Evolutionary conservation across 2,113 vertebrate genomes (phyloP), one percentile per base, ranked within the genome.

Genomic region (Pteronura brasiliensis): DNA sequence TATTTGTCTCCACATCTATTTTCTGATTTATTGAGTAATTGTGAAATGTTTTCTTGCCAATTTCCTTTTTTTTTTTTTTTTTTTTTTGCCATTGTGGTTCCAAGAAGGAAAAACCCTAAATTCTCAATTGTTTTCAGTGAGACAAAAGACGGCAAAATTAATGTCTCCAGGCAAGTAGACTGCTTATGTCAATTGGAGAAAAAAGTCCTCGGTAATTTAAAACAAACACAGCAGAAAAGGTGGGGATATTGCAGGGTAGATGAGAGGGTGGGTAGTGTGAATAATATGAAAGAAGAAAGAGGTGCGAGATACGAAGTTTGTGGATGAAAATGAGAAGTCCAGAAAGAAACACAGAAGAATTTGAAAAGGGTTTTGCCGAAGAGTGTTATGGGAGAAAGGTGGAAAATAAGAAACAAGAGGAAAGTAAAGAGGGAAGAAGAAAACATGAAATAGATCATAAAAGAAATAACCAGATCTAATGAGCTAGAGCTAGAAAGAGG

Each of bases 91-190:
- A 57, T 76, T 44, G 31, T 80, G 84, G 20, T 52, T 85, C 21
- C 31, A 47, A 80, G 86, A 92, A 92, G 84, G 59, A 84, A 96
- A 88, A 84, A 55, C 61, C 15, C 47, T 92, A 61, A 92, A 83
- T 88, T 88, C 49, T 49, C 34, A n/a, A 0, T 87, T 82, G 47
- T 88, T 82, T 92, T 90, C 52, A 80, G 55, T 82, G 63, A 74
- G 80, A 90, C 34, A 93, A 72, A 93, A 72, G n/a, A 57, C 34
- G 47, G 4, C 31, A 74, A 85, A 84, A 36, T 91, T 36, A 85
- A 15, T 36, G 27, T 92, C 42, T 82, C 59, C 10, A 86, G 80
- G 59, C 7, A 3, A 61, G 34, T 31, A 27, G 42, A 55, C 67
- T 36, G 4, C 47, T 90, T 27, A 39, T 25, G 15, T 42, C 20